These are phyloP conservation scores for Penaeus indicus DNA, from an alignment of 1,140 invertebrate genomes.

Conservation along the genomic window DNA sequence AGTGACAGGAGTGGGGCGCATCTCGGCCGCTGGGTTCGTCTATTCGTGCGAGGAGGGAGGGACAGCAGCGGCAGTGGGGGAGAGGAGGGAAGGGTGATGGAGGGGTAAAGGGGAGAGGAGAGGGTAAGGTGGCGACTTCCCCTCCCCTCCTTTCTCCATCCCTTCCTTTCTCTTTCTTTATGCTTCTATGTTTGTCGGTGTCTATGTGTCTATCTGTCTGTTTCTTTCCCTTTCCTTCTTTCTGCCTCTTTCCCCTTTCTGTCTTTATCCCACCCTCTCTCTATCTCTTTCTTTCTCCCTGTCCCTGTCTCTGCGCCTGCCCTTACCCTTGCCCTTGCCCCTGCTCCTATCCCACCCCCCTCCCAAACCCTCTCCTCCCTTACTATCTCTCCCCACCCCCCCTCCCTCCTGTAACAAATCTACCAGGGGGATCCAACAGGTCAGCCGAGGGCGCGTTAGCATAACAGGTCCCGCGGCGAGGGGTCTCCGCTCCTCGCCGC, in stretches of 20 bases:
- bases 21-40: no score
- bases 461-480: no score
- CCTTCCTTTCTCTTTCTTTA: conserved; percentile 10
- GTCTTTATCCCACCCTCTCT: neutral
- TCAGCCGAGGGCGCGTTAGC: no score
- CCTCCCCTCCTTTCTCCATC: neutral
- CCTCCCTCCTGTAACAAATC: no score
- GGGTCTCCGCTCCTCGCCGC: no score
- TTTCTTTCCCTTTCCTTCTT: neutral
- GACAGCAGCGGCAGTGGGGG: neutral
- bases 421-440: no score
- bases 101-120: neutral
- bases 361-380: neutral
- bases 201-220: neutral
- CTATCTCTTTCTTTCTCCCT: neutral
- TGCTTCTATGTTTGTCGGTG: neutral
- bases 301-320: neutral
- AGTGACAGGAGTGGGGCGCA: no score
- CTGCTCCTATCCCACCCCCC: neutral
- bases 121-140: neutral
- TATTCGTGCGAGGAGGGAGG: neutral
- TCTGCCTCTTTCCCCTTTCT: neutral
- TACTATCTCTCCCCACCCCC: neutral
- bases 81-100: neutral
- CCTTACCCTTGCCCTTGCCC: neutral